A percentile compares a stretch with the other conserved stretches of the same genome.
phyloP scores from a whole-genome alignment of 2,113 vertebrate species.

The Labeo catla region DNA sequence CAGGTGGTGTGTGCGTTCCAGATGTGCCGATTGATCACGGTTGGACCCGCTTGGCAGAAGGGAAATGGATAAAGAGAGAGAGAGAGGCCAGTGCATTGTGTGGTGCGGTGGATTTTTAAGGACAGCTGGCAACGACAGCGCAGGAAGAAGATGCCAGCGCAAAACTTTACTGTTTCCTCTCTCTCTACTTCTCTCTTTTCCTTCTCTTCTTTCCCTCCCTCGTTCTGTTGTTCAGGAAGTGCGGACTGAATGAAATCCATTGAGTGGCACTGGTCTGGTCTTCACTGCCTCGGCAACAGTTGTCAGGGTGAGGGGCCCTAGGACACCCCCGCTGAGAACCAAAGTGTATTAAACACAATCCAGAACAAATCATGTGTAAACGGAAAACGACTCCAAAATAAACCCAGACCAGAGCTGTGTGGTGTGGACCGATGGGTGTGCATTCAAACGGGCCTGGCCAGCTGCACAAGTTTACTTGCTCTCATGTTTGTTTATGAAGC shows the following conservation, averaged over 20 bases:
- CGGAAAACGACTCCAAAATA: slow-evolving; percentile 38
- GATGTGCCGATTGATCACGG: slow-evolving; percentile 60
- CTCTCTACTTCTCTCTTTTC: slow-evolving; percentile 35
- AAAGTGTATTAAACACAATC: slow-evolving; percentile 46
- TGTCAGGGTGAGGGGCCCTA: slow-evolving; percentile 56
- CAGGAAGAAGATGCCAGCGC: slow-evolving; percentile 58
- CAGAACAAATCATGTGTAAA: slow-evolving; percentile 52
- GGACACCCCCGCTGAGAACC: slow-evolving; percentile 20
- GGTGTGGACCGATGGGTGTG: slow-evolving; percentile 25
- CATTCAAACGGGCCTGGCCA: slow-evolving; percentile 1
- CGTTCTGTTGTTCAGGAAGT: slow-evolving; percentile 57
- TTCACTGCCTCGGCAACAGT: slow-evolving; percentile 57
- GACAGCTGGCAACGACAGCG: slow-evolving; percentile 57
- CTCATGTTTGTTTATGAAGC: slow-evolving; percentile 7
- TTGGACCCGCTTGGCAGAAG: slow-evolving; percentile 47
- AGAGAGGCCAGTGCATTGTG: slow-evolving; percentile 52
- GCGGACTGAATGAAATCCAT: slow-evolving; percentile 58
- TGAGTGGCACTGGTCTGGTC: slow-evolving; percentile 48
- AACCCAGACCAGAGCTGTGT: slow-evolving; percentile 26
- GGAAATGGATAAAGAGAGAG: slow-evolving; percentile 27
- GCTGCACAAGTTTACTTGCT: slow-evolving; percentile 13
- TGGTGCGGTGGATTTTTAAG: slow-evolving; percentile 57
- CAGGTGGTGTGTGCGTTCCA: slow-evolving; percentile 55
- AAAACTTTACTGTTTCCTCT: slow-evolving; percentile 57
- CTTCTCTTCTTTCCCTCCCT: slow-evolving; percentile 32